Evolutionary conservation across 1,140 invertebrate species (phyloP), one percentile per base, ranked within the genome.

Genomic region (Drosophila dunni): DNA sequence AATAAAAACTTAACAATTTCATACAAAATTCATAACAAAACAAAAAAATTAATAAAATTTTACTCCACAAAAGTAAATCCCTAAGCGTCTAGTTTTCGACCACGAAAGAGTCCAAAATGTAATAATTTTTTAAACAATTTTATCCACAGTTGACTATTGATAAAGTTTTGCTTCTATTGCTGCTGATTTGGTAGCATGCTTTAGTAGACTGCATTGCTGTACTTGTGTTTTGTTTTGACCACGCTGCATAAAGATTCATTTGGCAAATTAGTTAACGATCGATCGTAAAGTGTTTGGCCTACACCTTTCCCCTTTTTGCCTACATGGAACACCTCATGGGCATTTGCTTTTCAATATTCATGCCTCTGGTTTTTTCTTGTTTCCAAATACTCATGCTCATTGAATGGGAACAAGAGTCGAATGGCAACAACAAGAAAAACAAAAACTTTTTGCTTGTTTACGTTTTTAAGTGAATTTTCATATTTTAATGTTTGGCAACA

Each of bases 201-300:
- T 58, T 61, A 20, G 29, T 58, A 58, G 38, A 15, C 46, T 54
- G 56, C 54, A 67, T 66, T 60, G 56, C 38, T 75, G 72, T 45
- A 69, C 29, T 42, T 60, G 70, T 75, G 67, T 64, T 86, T 79
- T 70, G 72, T 88, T 79, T 77, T 75, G 84, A 61, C 84, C 84
- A 88, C 84, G 84, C 84, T 80, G 89, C 84, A 85, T 89, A 90
- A 85, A 50, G 85, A 85, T 89, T 89, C 84, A 89, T 85, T 81
- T 89, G 81, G 65, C 85, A 85, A 90, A 90, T 89, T 79, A 77
- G 90, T 89, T 89, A 90, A 89, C 85, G 85, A 89, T 90, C 78
- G 81, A 89, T 89, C 85, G 85, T 90, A 89, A 89, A 89, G 62
- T 72, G 83, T 62, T 79, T 76, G 63, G 63, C 58, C 51, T 36